phyloP scores from a whole-genome alignment of 2,797 vertebrate genomes.

The Hoplostethus atlanticus region DNA sequence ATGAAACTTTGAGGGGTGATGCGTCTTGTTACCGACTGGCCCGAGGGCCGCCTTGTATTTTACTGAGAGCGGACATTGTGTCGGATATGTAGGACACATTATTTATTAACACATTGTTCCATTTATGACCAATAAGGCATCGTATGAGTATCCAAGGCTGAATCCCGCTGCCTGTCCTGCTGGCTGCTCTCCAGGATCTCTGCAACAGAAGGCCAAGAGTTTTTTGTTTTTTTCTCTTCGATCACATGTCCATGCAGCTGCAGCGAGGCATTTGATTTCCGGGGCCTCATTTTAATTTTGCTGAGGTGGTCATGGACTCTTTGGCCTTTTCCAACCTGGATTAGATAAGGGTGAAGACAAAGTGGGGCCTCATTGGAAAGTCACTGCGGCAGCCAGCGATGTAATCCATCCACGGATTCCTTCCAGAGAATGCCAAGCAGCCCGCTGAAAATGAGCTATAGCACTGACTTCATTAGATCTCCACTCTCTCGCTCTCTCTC shows the following conservation, averaged over 20 bases:
- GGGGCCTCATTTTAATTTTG: conserved; percentile 57
- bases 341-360: conserved; percentile 75
- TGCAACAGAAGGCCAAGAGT: not conserved
- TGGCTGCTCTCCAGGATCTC: not conserved
- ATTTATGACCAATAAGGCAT: not conserved
- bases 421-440: conserved; percentile 80
- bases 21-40: too few species aligned
- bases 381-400: conserved; percentile 71
- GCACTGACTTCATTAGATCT: conserved; percentile 67
- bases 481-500: conserved; percentile 49
- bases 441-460: conserved; percentile 73
- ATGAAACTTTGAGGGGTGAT: not conserved
- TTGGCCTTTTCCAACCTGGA: conserved; percentile 43
- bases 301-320: conserved; percentile 39
- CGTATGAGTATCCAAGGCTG: not conserved
- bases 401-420: conserved; percentile 80
- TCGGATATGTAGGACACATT: not conserved
- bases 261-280: conserved; percentile 65
- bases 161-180: not conserved
- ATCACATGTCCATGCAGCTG: conserved; percentile 28
- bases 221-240: too few species aligned
- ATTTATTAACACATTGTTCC: not conserved
- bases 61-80: not conserved
- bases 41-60: too few species aligned
- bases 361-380: conserved; percentile 80